phyloP scores from a whole-genome alignment of 2,797 vertebrate species.

The Rhinatrema bivittatum region DNA sequence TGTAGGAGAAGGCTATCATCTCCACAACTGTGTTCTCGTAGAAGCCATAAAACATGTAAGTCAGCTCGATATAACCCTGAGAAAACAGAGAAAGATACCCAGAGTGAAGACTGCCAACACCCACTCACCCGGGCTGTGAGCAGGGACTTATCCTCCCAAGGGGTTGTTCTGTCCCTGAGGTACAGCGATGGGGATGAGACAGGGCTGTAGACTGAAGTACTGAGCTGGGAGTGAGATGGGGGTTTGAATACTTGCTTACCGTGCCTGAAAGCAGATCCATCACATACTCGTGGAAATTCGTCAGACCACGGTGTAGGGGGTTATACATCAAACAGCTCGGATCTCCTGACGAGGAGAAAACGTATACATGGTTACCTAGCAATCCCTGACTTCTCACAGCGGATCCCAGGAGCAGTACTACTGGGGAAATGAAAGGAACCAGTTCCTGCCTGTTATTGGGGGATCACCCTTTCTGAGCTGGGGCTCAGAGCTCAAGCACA shows the following conservation, averaged over 20 bases:
- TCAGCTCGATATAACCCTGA: conserved; percentile 81
- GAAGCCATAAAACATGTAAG: conserved; percentile 80
- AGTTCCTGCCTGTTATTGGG: too few relatives aligned
- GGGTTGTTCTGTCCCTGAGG: too few relatives aligned
- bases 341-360: neutral
- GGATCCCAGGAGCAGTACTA: too few relatives aligned
- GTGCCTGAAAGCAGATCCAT: conserved; percentile 75
- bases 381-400: fast-evolving
- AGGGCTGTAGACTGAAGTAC: too few relatives aligned
- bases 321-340: conserved; percentile 28
- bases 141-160: too few relatives aligned
- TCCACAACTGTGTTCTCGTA: conserved; percentile 55
- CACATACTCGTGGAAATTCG: conserved; percentile 58
- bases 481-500: too few relatives aligned
- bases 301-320: conserved; percentile 39
- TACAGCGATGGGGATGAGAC: too few relatives aligned
- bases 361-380: neutral
- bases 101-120: too few relatives aligned
- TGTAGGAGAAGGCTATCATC: conserved; percentile 51
- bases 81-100: neutral
- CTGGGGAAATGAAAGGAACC: too few relatives aligned
- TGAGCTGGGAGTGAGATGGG: neutral
- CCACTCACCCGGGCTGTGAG: too few relatives aligned
- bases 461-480: too few relatives aligned
- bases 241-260: conserved; percentile 35